A percentile compares a stretch with the other conserved stretches of the same genome.
phyloP scores from a whole-genome alignment of 1,140 invertebrate species.

The Maniola jurtina region DNA sequence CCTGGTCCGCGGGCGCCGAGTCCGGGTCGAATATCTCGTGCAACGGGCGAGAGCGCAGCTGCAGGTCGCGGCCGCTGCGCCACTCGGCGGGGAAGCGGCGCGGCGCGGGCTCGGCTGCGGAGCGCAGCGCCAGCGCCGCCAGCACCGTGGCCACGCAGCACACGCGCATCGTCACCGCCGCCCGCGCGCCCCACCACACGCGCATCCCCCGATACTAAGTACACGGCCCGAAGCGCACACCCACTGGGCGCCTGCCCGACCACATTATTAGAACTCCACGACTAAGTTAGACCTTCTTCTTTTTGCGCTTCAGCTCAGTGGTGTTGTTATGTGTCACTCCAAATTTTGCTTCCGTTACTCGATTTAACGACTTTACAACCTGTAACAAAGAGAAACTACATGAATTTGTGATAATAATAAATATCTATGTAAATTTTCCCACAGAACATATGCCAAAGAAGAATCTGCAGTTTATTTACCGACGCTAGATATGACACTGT shows the following conservation, averaged over 20 bases:
- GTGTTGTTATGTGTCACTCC: neutral
- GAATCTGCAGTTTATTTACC: too few relatives aligned
- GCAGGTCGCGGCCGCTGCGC: conserved; percentile 54
- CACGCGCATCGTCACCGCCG: conserved; percentile 59
- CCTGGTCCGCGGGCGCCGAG: conserved; percentile 30
- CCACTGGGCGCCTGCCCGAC: conserved; percentile 63
- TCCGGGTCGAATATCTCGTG: conserved; percentile 61
- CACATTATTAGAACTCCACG: conserved; percentile 61
- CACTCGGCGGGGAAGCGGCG: conserved; percentile 56
- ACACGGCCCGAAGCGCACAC: conserved; percentile 48
- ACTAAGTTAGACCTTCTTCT: conserved; percentile 29
- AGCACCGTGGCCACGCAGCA: conserved; percentile 63
- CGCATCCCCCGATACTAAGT: conserved; percentile 67
- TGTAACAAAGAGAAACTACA: conserved; percentile 18
- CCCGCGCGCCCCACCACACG: conserved; percentile 55
- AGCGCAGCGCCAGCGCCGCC: conserved; percentile 66
- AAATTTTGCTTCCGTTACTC: neutral
- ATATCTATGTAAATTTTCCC: too few relatives aligned
- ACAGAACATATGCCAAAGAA: too few relatives aligned
- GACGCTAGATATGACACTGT: too few relatives aligned
- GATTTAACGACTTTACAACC: neutral
- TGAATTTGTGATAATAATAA: neutral
- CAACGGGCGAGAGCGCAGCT: conserved; percentile 53
- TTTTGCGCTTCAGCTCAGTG: conserved; percentile 43
- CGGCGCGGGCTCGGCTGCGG: conserved; percentile 56